Base-by-base conservation (phyloP, 2,888 invertebrate genomes). In the Polymixis lichenea region DNA sequence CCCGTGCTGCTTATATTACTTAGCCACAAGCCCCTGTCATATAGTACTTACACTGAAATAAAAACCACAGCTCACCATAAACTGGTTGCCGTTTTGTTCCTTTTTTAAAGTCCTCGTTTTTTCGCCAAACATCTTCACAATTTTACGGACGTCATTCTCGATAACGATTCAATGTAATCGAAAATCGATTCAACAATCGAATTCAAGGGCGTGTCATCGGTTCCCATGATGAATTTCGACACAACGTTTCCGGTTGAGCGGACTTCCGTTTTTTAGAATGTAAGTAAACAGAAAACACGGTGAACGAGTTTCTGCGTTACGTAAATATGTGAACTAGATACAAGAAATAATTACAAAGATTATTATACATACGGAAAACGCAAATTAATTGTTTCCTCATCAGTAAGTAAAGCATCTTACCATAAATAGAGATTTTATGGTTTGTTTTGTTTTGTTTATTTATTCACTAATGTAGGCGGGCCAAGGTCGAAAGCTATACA, bases 131-230 rank as follows among this genome's bases (percentile, higher is more conserved):
- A 73, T 78, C 81, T 87, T 86, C 74, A 81, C 71, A 85, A 81
- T 80, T 83, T 85, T 72, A 85, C 84, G 85, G 84, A 69, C 74
- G 72, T 85, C 86, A 83, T 82, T 81, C 82, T 78, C 66, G 76
- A 80, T 86, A 87, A 87, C 88, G 83, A 84, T 84, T 83, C 75
- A 82, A 82, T 87, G 74, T 82, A 84, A 83, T 89, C 82, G 83
- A 84, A 72, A 87, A 87, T 87, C 88, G 77, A 83, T 82, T 85
- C 75, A 67, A 84, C 84, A 84, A 82, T 85, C 77, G 68, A 87
- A 88, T 87, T 87, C 90, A 90, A 90, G 90, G 90, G 90, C 90
- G 89, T 89, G 88, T 85, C 89, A 86, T 86, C 81, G 87, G 84
- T 89, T 88, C 90, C 89, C 90, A 90, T 90, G 88, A 84, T 85